These are phyloP conservation scores for Willisornis vidua DNA, from an alignment of 2,113 vertebrate genomes.

Conservation along the genomic window DNA sequence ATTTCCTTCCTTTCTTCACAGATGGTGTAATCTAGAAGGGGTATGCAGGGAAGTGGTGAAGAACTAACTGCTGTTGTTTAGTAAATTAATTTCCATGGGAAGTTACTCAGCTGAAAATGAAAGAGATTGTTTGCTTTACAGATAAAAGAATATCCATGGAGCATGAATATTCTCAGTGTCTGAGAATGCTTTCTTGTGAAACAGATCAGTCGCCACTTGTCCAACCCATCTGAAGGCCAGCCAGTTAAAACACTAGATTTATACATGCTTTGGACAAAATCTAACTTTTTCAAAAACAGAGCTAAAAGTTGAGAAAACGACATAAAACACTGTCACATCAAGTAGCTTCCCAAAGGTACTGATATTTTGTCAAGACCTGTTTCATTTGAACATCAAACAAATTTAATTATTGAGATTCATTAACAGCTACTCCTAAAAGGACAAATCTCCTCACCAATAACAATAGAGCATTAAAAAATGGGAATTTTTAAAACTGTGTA, in stretches of 20 bases:
- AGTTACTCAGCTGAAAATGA: constrained; percentile 29
- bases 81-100: constrained; percentile 28
- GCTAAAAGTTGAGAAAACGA: neutral
- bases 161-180: neutral
- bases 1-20: constrained; percentile 43
- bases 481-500: neutral
- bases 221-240: neutral
- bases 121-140: constrained; percentile 19
- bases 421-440: neutral
- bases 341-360: neutral
- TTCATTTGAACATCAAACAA: neutral
- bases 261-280: neutral
- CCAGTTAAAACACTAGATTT: neutral
- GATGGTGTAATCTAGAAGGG: constrained; percentile 17
- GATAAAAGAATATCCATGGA: neutral
- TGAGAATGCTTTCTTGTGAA: constrained; percentile 32
- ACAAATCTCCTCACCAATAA: neutral
- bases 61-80: constrained; percentile 1
- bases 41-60: neutral
- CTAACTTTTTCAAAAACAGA: neutral
- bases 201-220: neutral
- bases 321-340: neutral
- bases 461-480: neutral
- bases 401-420: neutral
- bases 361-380: neutral